phyloP scores from a whole-genome alignment of 2,888 invertebrate genomes.

The Monochamus alternatus region DNA sequence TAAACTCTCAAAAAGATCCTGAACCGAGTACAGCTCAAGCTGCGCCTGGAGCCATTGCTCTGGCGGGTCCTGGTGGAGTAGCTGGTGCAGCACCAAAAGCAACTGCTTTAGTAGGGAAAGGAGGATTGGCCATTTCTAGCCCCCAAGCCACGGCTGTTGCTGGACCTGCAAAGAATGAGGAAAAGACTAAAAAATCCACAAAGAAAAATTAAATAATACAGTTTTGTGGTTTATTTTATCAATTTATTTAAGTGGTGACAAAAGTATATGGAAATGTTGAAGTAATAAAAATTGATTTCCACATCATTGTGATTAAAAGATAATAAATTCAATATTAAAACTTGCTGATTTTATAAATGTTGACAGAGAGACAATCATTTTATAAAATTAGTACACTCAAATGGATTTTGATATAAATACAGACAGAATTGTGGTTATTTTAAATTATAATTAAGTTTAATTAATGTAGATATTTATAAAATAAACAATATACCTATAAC shows the following conservation, averaged over 20 bases:
- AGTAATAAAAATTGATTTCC: no score
- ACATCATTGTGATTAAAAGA: no score
- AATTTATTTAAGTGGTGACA: neutral
- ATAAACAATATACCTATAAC: neutral
- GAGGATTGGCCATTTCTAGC: conserved; percentile 71
- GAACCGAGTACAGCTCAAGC: conserved; percentile 71
- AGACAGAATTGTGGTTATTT: neutral
- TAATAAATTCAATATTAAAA: no score
- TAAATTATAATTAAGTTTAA: neutral
- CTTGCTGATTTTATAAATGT: neutral
- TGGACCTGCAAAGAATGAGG: conserved; percentile 61
- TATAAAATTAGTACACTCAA: neutral
- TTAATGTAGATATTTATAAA: neutral
- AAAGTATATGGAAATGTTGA: no score
- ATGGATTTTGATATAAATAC: neutral
- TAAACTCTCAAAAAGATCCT: conserved; percentile 48
- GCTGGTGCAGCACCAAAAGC: conserved; percentile 72
- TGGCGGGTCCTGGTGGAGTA: conserved; percentile 72
- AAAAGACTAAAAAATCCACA: conserved; percentile 47
- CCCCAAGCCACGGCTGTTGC: conserved; percentile 73
- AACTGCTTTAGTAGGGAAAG: conserved; percentile 72
- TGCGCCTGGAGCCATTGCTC: conserved; percentile 71
- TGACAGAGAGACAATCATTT: neutral
- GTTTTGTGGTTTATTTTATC: conserved; percentile 6
- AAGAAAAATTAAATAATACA: conserved; percentile 34